Evolutionary conservation across 2,888 invertebrate species (phyloP).

Genomic region (Neoaliturus tenellus): DNA sequence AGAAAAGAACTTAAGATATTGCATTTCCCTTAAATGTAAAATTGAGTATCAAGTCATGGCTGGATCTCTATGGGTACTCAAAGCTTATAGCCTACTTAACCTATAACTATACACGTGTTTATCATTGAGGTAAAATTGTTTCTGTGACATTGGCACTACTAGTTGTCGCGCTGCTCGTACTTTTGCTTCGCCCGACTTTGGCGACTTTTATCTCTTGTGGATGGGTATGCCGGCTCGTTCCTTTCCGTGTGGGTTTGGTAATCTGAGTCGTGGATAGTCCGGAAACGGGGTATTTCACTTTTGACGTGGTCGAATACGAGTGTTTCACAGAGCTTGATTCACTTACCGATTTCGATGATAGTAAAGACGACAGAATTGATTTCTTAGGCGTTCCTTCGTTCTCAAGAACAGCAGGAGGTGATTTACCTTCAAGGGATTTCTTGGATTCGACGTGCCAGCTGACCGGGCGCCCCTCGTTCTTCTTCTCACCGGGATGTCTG

Average conservation of each 20-base stretch:
- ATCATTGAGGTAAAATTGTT: constrained; percentile 55
- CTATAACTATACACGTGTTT: constrained; percentile 31
- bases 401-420: constrained; percentile 62
- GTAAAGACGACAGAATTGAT: constrained; percentile 63
- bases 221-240: constrained; percentile 66
- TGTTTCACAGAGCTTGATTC: constrained; percentile 73
- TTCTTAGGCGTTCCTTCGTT: constrained; percentile 57
- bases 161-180: constrained; percentile 63
- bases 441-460: constrained; percentile 67
- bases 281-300: constrained; percentile 81
- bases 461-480: constrained; percentile 62
- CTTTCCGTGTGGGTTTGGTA: constrained; percentile 77
- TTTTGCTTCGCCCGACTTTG: constrained; percentile 67
- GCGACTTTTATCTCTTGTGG: constrained; percentile 60
- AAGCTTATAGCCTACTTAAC: constrained; percentile 4
- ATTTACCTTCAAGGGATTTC: constrained; percentile 31
- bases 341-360: constrained; percentile 62
- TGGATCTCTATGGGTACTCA: constrained; percentile 50
- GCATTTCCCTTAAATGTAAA: constrained; percentile 46
- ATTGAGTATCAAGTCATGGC: constrained; percentile 57
- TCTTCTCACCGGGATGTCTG: constrained; percentile 62
- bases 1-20: constrained; percentile 31
- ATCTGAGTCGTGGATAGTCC: constrained; percentile 79
- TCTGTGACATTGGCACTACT: constrained; percentile 51
- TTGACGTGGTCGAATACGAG: constrained; percentile 73